Percentiles rank a stretch among this genome's conserved stretches.
Evolutionary conservation across 2,797 vertebrate species (phyloP).

Genomic region (Acomys russatus): DNA sequence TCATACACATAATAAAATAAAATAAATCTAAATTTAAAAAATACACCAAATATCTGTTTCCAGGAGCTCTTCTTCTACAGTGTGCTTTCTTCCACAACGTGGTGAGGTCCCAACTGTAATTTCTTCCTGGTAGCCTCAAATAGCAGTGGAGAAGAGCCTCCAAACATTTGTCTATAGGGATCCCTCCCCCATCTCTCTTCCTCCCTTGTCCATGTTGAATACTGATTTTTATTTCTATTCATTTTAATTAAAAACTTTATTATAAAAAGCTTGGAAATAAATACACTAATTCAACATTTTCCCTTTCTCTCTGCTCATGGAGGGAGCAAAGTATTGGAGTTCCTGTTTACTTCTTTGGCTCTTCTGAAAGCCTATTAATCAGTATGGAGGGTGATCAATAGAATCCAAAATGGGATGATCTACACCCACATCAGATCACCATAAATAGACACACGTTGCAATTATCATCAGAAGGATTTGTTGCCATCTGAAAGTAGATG

Average conservation of each 20-base stretch:
- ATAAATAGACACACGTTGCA: slow-evolving; percentile 84
- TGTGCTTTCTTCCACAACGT: not conserved
- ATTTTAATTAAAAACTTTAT: not conserved
- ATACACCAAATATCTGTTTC: not conserved
- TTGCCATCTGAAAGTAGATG: slow-evolving; percentile 83
- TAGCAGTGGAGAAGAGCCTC: not conserved
- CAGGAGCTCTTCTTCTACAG: not conserved
- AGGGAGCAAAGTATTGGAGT: slow-evolving; percentile 67
- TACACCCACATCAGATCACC: slow-evolving; percentile 39
- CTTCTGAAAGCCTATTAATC: slow-evolving; percentile 81
- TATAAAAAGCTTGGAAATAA: not conserved
- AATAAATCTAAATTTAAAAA: not conserved
- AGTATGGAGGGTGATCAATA: slow-evolving; percentile 74
- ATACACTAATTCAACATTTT: slow-evolving; percentile 40
- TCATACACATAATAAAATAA: not conserved
- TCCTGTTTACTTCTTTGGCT: slow-evolving; percentile 68
- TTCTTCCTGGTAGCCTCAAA: not conserved
- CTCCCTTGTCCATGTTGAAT: not conserved
- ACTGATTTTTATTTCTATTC: slow-evolving; percentile 25
- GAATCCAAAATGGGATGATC: slow-evolving; percentile 74
- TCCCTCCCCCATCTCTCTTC: fast-evolving
- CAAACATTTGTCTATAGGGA: not conserved
- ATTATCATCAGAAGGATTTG: slow-evolving; percentile 87
- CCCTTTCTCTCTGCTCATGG: slow-evolving; percentile 59
- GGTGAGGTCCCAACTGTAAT: not conserved